phyloP scores from a whole-genome alignment of 2,797 vertebrate species.

The Lepus townsendii region DNA sequence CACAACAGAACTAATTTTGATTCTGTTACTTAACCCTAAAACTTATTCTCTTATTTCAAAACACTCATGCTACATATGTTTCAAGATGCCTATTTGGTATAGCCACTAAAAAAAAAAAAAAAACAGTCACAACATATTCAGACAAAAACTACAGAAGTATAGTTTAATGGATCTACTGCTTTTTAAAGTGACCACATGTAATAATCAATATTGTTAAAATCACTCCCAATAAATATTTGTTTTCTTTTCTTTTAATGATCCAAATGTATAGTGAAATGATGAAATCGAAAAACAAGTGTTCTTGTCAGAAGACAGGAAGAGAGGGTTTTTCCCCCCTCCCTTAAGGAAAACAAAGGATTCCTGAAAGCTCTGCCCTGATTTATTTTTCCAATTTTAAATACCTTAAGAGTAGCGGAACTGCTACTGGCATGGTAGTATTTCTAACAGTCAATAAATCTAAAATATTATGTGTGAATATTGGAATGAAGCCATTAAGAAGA shows the following conservation, averaged over 20 bases:
- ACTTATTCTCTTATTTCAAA: constrained; percentile 56
- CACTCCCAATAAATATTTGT: constrained; percentile 61
- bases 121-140: background rate
- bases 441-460: constrained; percentile 99
- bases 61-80: constrained; percentile 5
- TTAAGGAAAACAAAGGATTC: constrained; percentile 90
- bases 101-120: background rate
- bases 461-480: constrained; percentile 99
- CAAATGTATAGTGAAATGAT: constrained; percentile 87
- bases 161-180: constrained; percentile 18
- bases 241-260: constrained; percentile 81
- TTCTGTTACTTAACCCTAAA: background rate
- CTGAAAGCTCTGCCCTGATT: constrained; percentile 91
- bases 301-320: constrained; percentile 87
- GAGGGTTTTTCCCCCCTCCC: constrained; percentile 53
- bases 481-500: constrained; percentile 97
- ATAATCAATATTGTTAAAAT: constrained; percentile 77
- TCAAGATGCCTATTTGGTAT: background rate
- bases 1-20: constrained; percentile 18
- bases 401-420: constrained; percentile 93
- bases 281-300: constrained; percentile 87
- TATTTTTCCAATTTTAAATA: constrained; percentile 95
- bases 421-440: constrained; percentile 96
- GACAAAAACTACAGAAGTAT: background rate
- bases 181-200: constrained; percentile 65